Percentiles rank a stretch among this genome's conserved stretches.
Conservation (phyloP, 2,113 vertebrate genomes). For the Beaufortia kweichowensis region DNA sequence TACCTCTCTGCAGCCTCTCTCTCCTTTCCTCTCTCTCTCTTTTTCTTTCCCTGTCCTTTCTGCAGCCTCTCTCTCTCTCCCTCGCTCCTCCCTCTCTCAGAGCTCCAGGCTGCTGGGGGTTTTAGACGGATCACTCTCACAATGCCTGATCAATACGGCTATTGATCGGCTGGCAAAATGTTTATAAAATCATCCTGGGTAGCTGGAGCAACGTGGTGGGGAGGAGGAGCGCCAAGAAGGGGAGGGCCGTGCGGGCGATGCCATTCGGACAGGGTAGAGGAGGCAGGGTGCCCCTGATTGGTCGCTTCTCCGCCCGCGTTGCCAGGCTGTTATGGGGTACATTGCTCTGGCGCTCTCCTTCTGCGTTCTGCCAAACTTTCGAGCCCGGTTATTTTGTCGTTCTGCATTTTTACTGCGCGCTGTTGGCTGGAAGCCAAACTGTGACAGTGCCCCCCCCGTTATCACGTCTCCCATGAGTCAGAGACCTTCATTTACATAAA, state of each 20-base stretch:
- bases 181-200: conserved; percentile 83
- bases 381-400: conserved; percentile 41
- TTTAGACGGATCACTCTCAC: conserved; percentile 84
- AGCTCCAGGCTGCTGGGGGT: conserved; percentile 79
- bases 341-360: conserved; percentile 46
- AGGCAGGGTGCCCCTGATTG: conserved; percentile 68
- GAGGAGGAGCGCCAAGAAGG: conserved; percentile 60
- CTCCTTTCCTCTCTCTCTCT: conserved; percentile 58
- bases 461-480: conserved; percentile 53
- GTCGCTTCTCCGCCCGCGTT: conserved; percentile 64
- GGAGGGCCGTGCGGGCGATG: conserved; percentile 65
- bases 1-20: conserved; percentile 68
- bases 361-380: conserved; percentile 62
- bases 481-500: conserved; percentile 76
- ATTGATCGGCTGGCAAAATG: conserved; percentile 86
- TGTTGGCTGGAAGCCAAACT: conserved; percentile 63
- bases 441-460: conserved; percentile 47
- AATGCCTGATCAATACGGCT: conserved; percentile 85
- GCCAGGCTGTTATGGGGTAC: conserved; percentile 59
- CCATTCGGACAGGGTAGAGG: conserved; percentile 65
- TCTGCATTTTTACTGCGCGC: conserved; percentile 60
- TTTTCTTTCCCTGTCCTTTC: conserved; percentile 77
- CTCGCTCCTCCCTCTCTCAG: conserved; percentile 76
- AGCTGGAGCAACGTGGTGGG: conserved; percentile 65
- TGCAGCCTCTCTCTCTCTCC: conserved; percentile 72